Evolutionary conservation across 1,140 invertebrate species (phyloP), one percentile per base, ranked within the genome.

Genomic region (Caenorhabditis remanei): DNA sequence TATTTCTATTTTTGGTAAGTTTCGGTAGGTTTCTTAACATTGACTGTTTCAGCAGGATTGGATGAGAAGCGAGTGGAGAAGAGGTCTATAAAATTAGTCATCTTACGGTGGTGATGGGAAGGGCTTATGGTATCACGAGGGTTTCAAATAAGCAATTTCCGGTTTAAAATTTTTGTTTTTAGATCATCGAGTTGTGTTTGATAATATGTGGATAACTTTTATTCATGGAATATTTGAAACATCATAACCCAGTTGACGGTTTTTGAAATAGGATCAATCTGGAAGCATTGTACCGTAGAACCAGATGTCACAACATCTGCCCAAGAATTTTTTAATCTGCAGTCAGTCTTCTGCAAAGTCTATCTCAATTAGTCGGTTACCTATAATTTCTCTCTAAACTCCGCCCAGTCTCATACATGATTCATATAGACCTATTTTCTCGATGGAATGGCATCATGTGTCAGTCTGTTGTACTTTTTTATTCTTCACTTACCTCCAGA

Each of bases 1-100:
- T 58, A 63, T 63, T 32, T 32, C n/a, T 63, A 9, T 24, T 19
- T 63, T 32, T 63, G 61, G 61, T 40, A 21, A 32, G 61, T 63
- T 63, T 63, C 21, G 61, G 61, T 63, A 63, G 24, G 61, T 63
- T 63, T 63, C 61, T 11, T 0, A 63, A 58, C 21, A 8, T n/a
- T 16, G 8, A n/a, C 16, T 58, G 8, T 58, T 58, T 58, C 56
- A 58, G 56, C 56, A 21, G 21, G 7, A n/a, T 6, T 19, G 56
- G 40, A 11, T 63, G 61, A 63, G 61, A 63, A 63, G 61, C 55
- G 61, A 63, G 61, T 63, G 61, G n/a, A 32, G 8, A 8, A n/a
- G 14, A n/a, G 8, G 8, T 58, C 3, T 21, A 14, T 58, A 8
- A 21, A 58, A 58, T 13, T 53, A 53, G 50, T 53, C 16, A 58